Base-by-base conservation (phyloP, 1,140 invertebrate species). In the Drosophila equinoxialis region DNA sequence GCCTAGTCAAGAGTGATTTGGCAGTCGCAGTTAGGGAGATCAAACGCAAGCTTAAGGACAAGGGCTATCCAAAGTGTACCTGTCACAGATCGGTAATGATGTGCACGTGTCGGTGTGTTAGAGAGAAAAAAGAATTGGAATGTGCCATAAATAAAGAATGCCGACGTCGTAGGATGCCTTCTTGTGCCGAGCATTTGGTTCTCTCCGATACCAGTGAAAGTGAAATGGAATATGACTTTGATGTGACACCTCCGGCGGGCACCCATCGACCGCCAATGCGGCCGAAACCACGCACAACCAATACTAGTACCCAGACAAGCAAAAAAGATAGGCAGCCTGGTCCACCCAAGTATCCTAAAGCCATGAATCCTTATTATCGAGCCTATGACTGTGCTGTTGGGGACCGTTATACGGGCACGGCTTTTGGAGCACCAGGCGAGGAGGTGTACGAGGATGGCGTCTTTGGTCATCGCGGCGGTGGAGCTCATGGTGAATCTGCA, bases 161-260 rank as follows among this genome's bases (percentile, higher is more conserved):
- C 57, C 17, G 33, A 2, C 72, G 74, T 3, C 77, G 78, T 0
- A 26, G 70, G 3, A 78, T 92, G 26, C 35, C 63, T 0, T 58
- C 57, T 7, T 78, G 76, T 17, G 63, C 60, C 1, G 65, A 83
- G 3, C 68, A 77, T 0, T 48, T 92, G 11, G 54, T 84, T 2
- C 66, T 92, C 0, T 90, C 79, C 0, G 91, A 92, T 5, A 90
- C 90, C 39, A 91, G 77, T n/a, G 91, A 92, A 2, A 86, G 80
- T 30, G 91, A 92, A 23, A 67, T 82, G 68, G 90, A 92, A 51
- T 91, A 75, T 33, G 75, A 92, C 64, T 77, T 92, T 13, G 75
- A 90, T 61, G 83, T 92, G 10, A 83, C 85, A 13, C 85, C 91
- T 7, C 85, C 90, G 2, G 73, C 71, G 0, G 79, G 74, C 7